Evolutionary conservation across 2,888 invertebrate genomes (phyloP), one percentile per base, ranked within the genome.

Genomic region (Netelia inedita): DNA sequence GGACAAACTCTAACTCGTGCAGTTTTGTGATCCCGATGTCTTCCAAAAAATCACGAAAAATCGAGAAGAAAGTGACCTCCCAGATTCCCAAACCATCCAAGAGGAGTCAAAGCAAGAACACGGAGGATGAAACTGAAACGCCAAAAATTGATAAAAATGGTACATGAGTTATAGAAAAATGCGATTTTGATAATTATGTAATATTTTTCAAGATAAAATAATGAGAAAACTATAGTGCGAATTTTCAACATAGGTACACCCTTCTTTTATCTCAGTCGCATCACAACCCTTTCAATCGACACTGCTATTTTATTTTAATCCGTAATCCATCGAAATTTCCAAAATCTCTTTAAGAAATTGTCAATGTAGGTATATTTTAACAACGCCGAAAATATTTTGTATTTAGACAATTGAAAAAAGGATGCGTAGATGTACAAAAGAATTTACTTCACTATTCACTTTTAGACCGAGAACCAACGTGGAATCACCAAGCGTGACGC

Each of bases 1-100:
- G 83, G n/a, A 73, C 79, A n/a, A 89, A 86, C 66, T 74, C 85
- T 10, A 89, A 89, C 57, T 89, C 90, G 6, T 90, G 89, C 72
- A 89, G 89, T 61, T 90, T 90, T 74, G 88, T 88, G 19, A 82
- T 90, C 21, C 87, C 88, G 14, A 78, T 88, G 65, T 14, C 28
- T 69, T 14, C 55, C 50, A 73, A 57, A 2, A 16, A 21, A 61
- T 55, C 68, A 23, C 21, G 76, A 23, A 82, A 66, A 35, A 66
- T 63, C 63, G 68, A 72, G 43, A 85, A 79, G 46, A 88, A 65
- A 61, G 76, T 72, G 10, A 57, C 19, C 23, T 86, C 88, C 2
- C 83, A 82, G 59, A 87, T 88, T 53, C 85, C 87, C 10, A 86
- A 86, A 72, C 83, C 72, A 9, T 75, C 81, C n/a, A 53, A 41